These are phyloP conservation scores for Cenopis cana DNA, from an alignment of 2,888 invertebrate species.

Conservation along the genomic window DNA sequence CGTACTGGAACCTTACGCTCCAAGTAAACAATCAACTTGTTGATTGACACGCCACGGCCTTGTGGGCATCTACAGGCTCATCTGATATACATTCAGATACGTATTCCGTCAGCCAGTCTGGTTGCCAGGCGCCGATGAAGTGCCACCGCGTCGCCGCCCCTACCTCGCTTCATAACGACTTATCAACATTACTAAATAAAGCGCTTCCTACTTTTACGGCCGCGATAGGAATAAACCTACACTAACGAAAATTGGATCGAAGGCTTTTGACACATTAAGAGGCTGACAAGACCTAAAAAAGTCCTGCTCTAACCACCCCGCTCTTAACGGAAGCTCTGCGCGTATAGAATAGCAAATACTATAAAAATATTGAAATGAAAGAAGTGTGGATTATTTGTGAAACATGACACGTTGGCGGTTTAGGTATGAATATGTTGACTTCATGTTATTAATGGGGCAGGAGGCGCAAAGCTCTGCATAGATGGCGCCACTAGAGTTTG, in stretches of 20 bases:
- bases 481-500: no score
- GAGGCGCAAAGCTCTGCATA: no score
- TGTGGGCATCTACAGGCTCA: not conserved
- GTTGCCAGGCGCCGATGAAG: slow-evolving; percentile 35
- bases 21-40: slow-evolving; percentile 19
- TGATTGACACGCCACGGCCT: slow-evolving; percentile 17
- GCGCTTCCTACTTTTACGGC: not conserved
- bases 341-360: no score
- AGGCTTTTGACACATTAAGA: no score
- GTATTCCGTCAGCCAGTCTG: slow-evolving; percentile 15
- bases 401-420: no score
- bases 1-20: not conserved
- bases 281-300: no score
- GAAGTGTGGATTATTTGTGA: no score
- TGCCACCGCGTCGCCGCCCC: slow-evolving; percentile 19
- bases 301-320: no score
- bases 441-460: no score
- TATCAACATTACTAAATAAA: not conserved
- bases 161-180: not conserved
- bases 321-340: no score
- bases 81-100: not conserved
- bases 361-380: no score
- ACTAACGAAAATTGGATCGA: slow-evolving; percentile 21
- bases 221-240: slow-evolving; percentile 15
- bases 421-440: no score